Base-by-base conservation (phyloP, 2,797 vertebrate genomes). In the Hozukius guyotensis region DNA sequence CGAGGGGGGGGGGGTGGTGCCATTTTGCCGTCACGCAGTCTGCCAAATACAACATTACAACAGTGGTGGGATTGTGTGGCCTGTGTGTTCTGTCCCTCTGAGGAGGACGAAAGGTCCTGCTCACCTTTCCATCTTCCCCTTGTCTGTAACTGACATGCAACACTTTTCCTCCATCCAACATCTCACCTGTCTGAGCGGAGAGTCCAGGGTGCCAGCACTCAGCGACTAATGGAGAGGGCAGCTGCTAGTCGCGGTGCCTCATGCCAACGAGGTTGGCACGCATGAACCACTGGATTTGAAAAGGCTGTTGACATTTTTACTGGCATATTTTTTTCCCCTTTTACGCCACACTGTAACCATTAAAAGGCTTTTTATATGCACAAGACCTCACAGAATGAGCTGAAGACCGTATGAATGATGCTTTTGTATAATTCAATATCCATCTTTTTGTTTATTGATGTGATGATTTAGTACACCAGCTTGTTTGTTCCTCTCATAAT, bases 21-120 rank as follows among this genome's bases (percentile, higher is more conserved):
- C 89, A 92, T 90, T 89, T 81, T 82, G 87, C 86, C 52, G 71
- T 91, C 86, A 84, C 57, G 1, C 60, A 71, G 81, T 84, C 86
- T 88, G 92, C 94, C 94, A 95, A 94, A 63, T 85, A 86, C 87
- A 95, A 95, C 94, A 93, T 93, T 94, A 88, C 80, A 90, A 95
- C 94, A 95, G 92, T 87, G 71, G 90, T 89, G 86, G 89, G 81
- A 92, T 94, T 95, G 94, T 95, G 80, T 66, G 78, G 83, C 71
- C 72, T 69, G 86, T 64, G 69, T 93, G 89, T 85, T 88, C 85
- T 86, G 65, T 89, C 62, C 80, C 81, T 84, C 66, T 73, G 69
- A 87, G 78, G 86, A 89, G 70, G 82, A 91, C 46, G 46, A 89
- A 65, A 83, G 74, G 79, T 85, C 79, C 59, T 70, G 80, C 83